Conservation (phyloP, 2,113 vertebrate genomes). For the Atractosteus spatula region DNA sequence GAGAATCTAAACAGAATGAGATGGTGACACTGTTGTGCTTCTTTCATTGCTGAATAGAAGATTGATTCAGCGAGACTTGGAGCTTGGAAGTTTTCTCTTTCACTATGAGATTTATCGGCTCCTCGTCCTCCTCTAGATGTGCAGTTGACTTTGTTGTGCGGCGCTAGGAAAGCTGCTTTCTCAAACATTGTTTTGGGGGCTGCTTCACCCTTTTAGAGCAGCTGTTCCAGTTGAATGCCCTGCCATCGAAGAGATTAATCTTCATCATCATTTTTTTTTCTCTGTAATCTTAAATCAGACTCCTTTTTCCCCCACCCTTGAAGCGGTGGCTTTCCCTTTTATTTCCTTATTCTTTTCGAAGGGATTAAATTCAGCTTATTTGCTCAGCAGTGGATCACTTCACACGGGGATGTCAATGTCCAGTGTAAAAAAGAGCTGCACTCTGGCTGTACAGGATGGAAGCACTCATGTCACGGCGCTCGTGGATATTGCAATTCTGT, state of each 20-base stretch:
- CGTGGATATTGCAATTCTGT: slow-evolving; percentile 4
- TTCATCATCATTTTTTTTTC: slow-evolving; percentile 21
- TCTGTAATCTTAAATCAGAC: neutral
- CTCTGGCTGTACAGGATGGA: slow-evolving; percentile 22
- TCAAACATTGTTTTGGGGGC: neutral
- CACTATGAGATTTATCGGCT: slow-evolving; percentile 1
- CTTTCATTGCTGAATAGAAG: slow-evolving; percentile 27
- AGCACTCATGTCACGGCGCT: slow-evolving; percentile 5
- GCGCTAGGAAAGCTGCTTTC: neutral
- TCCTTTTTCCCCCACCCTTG: slow-evolving; percentile 27
- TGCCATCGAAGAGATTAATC: slow-evolving; percentile 13
- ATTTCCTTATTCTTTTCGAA: slow-evolving; percentile 14
- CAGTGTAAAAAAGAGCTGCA: slow-evolving; percentile 37
- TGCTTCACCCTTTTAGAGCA: slow-evolving; percentile 6
- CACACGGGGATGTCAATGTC: slow-evolving; percentile 46
- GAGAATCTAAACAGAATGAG: neutral
- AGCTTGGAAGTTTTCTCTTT: neutral
- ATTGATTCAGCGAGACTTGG: slow-evolving; percentile 20
- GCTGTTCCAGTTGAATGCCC: slow-evolving; percentile 8
- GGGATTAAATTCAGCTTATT: slow-evolving; percentile 21
- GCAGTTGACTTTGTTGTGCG: neutral
- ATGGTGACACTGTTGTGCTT: slow-evolving; percentile 12
- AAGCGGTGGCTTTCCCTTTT: slow-evolving; percentile 29
- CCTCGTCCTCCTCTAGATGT: neutral
- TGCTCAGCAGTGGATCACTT: slow-evolving; percentile 38